phyloP scores from a whole-genome alignment of 2,888 invertebrate genomes.

The Allolobophora icterica region DNA sequence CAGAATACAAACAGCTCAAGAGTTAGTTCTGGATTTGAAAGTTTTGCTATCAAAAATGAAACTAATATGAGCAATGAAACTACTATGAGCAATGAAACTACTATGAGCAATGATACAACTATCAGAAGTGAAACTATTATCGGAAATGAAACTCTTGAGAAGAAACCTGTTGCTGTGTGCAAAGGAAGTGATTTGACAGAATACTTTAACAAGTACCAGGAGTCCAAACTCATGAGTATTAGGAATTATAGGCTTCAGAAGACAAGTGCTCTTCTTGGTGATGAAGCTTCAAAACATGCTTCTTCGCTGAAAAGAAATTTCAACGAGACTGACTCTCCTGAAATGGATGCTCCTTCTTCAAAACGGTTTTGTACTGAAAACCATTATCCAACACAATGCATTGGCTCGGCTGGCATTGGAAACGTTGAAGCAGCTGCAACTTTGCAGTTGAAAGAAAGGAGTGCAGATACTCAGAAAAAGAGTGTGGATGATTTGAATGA shows the following conservation, averaged over 20 bases:
- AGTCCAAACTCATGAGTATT: neutral
- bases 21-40: no score
- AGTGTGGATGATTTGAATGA: neutral
- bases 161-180: neutral
- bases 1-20: no score
- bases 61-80: no score
- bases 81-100: no score
- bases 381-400: neutral
- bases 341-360: neutral
- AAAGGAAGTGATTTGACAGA: neutral
- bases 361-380: constrained; percentile 7
- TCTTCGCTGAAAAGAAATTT: neutral
- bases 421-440: neutral
- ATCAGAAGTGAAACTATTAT: no score
- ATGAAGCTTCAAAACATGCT: neutral
- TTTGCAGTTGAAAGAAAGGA: neutral
- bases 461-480: neutral
- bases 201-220: neutral
- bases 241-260: neutral
- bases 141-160: neutral
- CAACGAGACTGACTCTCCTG: neutral
- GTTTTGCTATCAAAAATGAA: neutral
- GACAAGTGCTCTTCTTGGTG: neutral
- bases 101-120: no score
- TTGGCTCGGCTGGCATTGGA: neutral